phyloP scores from a whole-genome alignment of 2,888 invertebrate species.

The Eucera pruinosa region DNA sequence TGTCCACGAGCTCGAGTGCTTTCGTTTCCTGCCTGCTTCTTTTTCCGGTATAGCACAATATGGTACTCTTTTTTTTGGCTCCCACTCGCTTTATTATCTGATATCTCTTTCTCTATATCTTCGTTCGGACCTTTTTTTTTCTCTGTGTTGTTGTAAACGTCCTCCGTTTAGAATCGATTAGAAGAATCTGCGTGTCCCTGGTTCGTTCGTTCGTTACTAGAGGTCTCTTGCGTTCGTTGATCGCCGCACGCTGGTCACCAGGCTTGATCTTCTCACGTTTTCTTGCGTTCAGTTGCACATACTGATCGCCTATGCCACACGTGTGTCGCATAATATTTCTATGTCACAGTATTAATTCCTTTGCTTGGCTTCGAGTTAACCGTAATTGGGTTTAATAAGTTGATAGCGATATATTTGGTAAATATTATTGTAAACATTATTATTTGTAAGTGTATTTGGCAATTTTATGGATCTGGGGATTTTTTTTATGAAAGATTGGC shows the following conservation, averaged over 20 bases:
- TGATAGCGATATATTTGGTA: too few relatives aligned
- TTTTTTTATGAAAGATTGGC: neutral
- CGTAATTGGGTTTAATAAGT: too few relatives aligned
- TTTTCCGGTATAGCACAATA: conserved; percentile 3
- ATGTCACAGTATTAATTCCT: too few relatives aligned
- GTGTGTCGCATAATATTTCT: too few relatives aligned
- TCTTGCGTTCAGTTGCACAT: conserved; percentile 4
- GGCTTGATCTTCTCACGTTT: conserved; percentile 26
- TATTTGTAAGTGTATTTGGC: too few relatives aligned
- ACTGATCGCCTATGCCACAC: conserved; percentile 19
- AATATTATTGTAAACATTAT: too few relatives aligned
- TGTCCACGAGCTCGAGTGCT: conserved; percentile 62
- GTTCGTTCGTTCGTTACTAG: conserved; percentile 18
- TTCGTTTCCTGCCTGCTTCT: conserved; percentile 60
- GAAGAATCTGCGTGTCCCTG: conserved; percentile 22
- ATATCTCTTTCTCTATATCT: too few relatives aligned
- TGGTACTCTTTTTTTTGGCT: neutral
- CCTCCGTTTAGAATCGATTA: conserved; percentile 26
- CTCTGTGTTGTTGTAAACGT: conserved; percentile 16
- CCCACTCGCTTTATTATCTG: too few relatives aligned
- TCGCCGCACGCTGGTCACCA: conserved; percentile 66
- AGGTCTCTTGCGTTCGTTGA: conserved; percentile 43
- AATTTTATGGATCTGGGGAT: too few relatives aligned
- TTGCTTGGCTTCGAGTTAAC: too few relatives aligned
- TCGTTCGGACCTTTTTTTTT: conserved; percentile 7